Evolutionary conservation across 2,888 invertebrate species (phyloP).

Genomic region (Habrosyne pyritoides): DNA sequence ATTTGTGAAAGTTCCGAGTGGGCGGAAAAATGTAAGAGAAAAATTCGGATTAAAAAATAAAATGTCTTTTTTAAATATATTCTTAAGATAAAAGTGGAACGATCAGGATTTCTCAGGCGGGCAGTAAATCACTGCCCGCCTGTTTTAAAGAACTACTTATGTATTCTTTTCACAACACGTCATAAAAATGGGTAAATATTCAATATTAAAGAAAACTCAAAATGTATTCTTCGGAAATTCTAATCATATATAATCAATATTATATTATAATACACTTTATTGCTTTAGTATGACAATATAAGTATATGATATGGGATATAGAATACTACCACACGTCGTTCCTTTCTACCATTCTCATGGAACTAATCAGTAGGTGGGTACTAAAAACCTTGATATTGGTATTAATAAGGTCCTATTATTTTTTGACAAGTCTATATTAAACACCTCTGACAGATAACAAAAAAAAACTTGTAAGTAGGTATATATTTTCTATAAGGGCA

Average conservation of each 20-base stretch:
- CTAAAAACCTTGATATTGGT: too few relatives aligned
- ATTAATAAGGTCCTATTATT: too few relatives aligned
- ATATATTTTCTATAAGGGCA: too few relatives aligned
- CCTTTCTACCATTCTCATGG: too few relatives aligned
- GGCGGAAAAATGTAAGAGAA: conserved; percentile 28
- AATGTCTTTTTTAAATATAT: conserved; percentile 31
- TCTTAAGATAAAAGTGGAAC: conserved; percentile 26
- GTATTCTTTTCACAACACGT: conserved; percentile 56
- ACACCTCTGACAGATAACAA: too few relatives aligned
- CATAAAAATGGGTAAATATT: conserved; percentile 66
- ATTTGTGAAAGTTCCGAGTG: conserved; percentile 17
- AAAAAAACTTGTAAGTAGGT: too few relatives aligned
- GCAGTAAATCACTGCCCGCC: conserved; percentile 49
- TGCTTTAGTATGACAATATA: too few relatives aligned
- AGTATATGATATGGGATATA: too few relatives aligned
- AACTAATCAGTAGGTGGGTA: too few relatives aligned
- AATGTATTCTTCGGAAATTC: conserved; percentile 9
- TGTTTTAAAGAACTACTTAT: conserved; percentile 43
- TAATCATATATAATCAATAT: not conserved
- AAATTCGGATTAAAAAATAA: conserved; percentile 35
- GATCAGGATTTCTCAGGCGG: conserved; percentile 52
- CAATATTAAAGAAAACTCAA: conserved; percentile 43
- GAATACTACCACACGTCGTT: too few relatives aligned
- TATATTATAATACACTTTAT: too few relatives aligned
- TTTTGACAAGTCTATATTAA: too few relatives aligned